These are phyloP conservation scores for Germaria angustata DNA, from an alignment of 2,888 invertebrate species.

Conservation along the genomic window DNA sequence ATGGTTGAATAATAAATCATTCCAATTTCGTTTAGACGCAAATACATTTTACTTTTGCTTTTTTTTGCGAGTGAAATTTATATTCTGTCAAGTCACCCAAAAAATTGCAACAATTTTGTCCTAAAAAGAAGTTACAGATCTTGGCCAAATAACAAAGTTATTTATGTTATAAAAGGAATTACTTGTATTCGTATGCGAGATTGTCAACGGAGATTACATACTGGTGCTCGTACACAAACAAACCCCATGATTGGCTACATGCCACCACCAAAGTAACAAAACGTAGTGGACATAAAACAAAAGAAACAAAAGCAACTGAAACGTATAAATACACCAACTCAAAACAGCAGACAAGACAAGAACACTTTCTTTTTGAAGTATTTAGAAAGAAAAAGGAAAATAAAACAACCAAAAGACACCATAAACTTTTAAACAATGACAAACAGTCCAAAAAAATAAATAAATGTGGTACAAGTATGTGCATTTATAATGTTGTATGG, in stretches of 20 bases:
- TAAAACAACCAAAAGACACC: neutral
- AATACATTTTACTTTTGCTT: constrained; percentile 59
- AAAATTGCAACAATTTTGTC: constrained; percentile 49
- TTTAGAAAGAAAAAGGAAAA: neutral
- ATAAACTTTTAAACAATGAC: constrained; percentile 48
- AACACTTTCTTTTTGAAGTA: constrained; percentile 62
- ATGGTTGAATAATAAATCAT: constrained; percentile 41
- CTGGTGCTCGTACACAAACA: constrained; percentile 40
- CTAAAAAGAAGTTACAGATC: constrained; percentile 64
- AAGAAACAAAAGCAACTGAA: neutral
- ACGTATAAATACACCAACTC: constrained; percentile 25
- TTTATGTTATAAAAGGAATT: constrained; percentile 53
- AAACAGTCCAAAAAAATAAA: constrained; percentile 43
- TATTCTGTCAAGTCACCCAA: constrained; percentile 13
- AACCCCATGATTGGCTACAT: constrained; percentile 61
- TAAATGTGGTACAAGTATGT: constrained; percentile 21
- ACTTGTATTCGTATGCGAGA: constrained; percentile 50
- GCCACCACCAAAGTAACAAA: constrained; percentile 58
- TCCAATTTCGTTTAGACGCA: constrained; percentile 40
- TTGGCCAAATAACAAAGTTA: constrained; percentile 58
- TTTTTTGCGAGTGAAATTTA: constrained; percentile 64
- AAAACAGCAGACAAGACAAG: constrained; percentile 59
- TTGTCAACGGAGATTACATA: constrained; percentile 61
- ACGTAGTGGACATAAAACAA: neutral
- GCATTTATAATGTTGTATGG: constrained; percentile 18